Percentiles rank a stretch among this genome's conserved stretches.
Conservation (phyloP, 1,140 invertebrate genomes). For the Adelges cooleyi region DNA sequence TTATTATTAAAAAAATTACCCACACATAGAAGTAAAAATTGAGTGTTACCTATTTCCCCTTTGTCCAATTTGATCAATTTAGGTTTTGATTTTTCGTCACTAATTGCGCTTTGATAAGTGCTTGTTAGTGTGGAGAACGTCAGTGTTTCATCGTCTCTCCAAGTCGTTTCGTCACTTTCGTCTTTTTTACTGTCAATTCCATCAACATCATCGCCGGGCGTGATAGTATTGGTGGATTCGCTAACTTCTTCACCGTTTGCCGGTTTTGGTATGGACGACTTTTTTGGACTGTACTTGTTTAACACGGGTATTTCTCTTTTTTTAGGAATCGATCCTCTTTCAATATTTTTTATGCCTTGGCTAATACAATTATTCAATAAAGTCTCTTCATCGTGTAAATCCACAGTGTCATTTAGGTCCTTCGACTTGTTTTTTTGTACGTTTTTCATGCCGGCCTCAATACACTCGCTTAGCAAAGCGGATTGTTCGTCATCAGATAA, state of each 20-base stretch:
- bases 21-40: too few relatives aligned
- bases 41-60: constrained; percentile 3
- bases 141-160: constrained; percentile 20
- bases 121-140: constrained; percentile 11
- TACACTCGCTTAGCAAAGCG: constrained; percentile 28
- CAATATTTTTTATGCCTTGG: constrained; percentile 11
- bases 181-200: not conserved
- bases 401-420: not conserved
- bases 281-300: constrained; percentile 16
- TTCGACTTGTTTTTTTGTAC: constrained; percentile 11
- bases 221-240: constrained; percentile 9
- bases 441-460: constrained; percentile 24
- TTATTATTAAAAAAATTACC: too few relatives aligned
- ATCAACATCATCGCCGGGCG: not conserved
- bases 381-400: not conserved
- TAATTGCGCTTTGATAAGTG: not conserved
- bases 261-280: not conserved
- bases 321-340: not conserved
- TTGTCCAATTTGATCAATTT: constrained; percentile 14
- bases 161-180: constrained; percentile 15
- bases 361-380: constrained; percentile 19
- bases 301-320: constrained; percentile 22
- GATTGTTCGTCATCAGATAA: constrained; percentile 35
- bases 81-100: not conserved
- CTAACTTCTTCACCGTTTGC: constrained; percentile 19